Percentiles rank a stretch among this genome's conserved stretches.
phyloP scores from a whole-genome alignment of 2,888 invertebrate species.

The Amphipyra berbera region DNA sequence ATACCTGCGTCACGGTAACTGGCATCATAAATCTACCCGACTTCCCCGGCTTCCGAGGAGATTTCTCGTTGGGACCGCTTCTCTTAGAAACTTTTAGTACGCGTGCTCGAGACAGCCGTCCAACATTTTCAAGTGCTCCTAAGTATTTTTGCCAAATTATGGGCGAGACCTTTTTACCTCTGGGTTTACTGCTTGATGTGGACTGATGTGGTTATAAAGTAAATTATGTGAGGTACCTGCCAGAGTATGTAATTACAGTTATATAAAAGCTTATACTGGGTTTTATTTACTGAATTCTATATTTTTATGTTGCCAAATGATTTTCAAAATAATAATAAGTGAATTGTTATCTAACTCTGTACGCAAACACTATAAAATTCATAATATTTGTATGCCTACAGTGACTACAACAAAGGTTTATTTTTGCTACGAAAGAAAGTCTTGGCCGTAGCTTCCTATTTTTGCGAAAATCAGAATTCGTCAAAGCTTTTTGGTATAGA shows the following conservation, averaged over 20 bases:
- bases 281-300: neutral
- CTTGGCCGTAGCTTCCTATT: neutral
- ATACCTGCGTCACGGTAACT: conserved; percentile 85
- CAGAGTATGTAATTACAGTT: neutral
- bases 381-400: too few relatives aligned
- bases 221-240: conserved; percentile 17
- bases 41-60: conserved; percentile 78
- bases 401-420: neutral
- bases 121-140: conserved; percentile 73
- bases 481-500: conserved; percentile 15
- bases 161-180: conserved; percentile 58
- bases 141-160: conserved; percentile 76
- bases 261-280: neutral
- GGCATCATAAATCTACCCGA: conserved; percentile 80
- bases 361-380: too few relatives aligned
- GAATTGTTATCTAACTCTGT: too few relatives aligned
- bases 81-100: conserved; percentile 79
- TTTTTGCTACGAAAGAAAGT: neutral
- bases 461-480: conserved; percentile 1
- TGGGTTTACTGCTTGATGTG: conserved; percentile 22
- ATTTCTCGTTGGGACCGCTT: conserved; percentile 78
- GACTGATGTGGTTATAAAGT: conserved; percentile 28
- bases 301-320: too few relatives aligned
- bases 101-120: conserved; percentile 78
- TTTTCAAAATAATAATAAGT: too few relatives aligned